Evolutionary conservation across 2,113 vertebrate genomes (phyloP).

Genomic region (Microtus pennsylvanicus): DNA sequence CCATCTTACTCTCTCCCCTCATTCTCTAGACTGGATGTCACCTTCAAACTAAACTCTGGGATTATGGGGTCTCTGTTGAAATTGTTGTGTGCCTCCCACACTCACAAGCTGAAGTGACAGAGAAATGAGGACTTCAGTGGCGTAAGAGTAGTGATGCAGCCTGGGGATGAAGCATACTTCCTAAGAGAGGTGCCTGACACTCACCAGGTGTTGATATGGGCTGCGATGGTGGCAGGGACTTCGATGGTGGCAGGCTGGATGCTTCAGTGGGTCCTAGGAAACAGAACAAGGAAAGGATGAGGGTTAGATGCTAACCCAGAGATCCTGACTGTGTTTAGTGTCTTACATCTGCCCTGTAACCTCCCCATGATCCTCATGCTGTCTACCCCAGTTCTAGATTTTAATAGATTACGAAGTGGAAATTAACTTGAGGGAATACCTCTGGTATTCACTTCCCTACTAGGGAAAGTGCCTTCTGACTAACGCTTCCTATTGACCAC

Average conservation of each 20-base stretch:
- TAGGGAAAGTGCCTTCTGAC: conserved; percentile 75
- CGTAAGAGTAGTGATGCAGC: background rate
- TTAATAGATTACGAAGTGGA: background rate
- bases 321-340: background rate
- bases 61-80: too few relatives aligned
- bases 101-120: background rate
- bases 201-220: background rate
- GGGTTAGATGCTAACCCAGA: background rate
- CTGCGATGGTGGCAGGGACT: too few relatives aligned
- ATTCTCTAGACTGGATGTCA: background rate
- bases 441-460: conserved; percentile 85
- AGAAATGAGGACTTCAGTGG: background rate
- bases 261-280: background rate
- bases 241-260: too few relatives aligned
- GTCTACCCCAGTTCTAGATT: too few relatives aligned
- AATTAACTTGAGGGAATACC: conserved; percentile 24
- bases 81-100: background rate
- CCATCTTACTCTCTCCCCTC: too few relatives aligned
- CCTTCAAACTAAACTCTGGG: background rate
- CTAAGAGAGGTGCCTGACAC: background rate
- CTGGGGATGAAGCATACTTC: background rate
- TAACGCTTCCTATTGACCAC: too few relatives aligned
- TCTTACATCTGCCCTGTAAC: too few relatives aligned
- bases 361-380: background rate
- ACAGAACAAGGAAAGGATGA: background rate